Evolutionary conservation across 2,797 vertebrate genomes (phyloP).

Genomic region (Pogonophryne albipinna): DNA sequence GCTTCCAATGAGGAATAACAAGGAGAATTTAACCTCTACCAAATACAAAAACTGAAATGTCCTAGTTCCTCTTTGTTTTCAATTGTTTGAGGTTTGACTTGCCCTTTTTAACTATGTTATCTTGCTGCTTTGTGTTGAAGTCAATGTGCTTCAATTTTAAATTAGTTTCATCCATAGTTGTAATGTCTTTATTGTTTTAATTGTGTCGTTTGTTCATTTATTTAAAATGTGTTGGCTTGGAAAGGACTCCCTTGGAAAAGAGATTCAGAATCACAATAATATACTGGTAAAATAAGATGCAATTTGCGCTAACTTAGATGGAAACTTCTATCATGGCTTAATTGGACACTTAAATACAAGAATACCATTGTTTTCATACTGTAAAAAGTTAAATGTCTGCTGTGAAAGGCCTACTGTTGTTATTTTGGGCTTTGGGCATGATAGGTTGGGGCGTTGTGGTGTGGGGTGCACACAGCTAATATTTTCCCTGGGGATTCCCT

Average conservation of each 20-base stretch:
- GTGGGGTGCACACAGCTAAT: background rate
- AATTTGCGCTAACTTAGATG: background rate
- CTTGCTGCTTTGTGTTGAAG: background rate
- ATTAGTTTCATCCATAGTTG: background rate
- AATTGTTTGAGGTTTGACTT: background rate
- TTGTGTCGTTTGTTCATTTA: too few species aligned
- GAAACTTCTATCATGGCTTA: conserved; percentile 1
- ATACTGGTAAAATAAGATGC: too few species aligned
- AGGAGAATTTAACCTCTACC: background rate
- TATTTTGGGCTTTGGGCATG: background rate
- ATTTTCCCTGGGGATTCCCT: background rate
- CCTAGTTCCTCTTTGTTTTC: background rate
- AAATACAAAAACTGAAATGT: background rate
- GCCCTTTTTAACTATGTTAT: background rate
- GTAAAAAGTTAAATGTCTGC: background rate
- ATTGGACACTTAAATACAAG: background rate
- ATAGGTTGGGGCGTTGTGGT: background rate
- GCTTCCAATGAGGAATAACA: background rate
- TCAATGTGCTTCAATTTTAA: background rate
- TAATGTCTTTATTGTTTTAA: too few species aligned
- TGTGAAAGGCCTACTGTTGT: background rate
- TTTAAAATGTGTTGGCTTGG: too few species aligned
- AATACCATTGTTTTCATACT: background rate
- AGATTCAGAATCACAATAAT: too few species aligned
- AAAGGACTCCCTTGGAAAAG: too few species aligned